phyloP scores from a whole-genome alignment of 2,888 invertebrate genomes.

The Plemyria rubiginata region DNA sequence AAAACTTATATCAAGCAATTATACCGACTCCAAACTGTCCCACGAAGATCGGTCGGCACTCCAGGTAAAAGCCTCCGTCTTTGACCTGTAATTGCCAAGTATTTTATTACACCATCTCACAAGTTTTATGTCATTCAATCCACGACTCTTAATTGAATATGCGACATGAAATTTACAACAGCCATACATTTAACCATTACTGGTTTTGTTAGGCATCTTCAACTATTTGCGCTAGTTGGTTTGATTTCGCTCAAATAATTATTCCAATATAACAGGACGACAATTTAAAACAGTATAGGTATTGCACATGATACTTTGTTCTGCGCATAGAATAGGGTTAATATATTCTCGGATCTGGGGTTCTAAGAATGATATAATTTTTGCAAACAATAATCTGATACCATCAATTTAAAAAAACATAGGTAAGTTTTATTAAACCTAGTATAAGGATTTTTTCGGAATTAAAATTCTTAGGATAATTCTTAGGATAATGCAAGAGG shows the following conservation, averaged over 20 bases:
- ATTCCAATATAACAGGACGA: neutral
- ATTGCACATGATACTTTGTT: too few relatives aligned
- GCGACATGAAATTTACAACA: conserved; percentile 79
- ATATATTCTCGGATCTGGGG: too few relatives aligned
- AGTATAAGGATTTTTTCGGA: neutral
- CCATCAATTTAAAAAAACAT: too few relatives aligned
- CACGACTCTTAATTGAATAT: conserved; percentile 82
- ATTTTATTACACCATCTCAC: conserved; percentile 79
- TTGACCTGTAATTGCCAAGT: conserved; percentile 78
- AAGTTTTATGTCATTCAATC: conserved; percentile 83
- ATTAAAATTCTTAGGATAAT: neutral
- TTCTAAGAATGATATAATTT: too few relatives aligned
- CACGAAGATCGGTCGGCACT: conserved; percentile 39
- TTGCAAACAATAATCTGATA: too few relatives aligned
- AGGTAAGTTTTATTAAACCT: too few relatives aligned
- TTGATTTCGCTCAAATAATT: neutral
- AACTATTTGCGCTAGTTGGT: conserved; percentile 39
- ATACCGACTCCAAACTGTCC: conserved; percentile 16
- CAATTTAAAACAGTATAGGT: conserved; percentile 1
- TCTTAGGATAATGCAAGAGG: neutral
- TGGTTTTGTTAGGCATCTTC: conserved; percentile 61
- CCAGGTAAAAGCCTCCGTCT: conserved; percentile 59
- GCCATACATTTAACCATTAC: conserved; percentile 72
- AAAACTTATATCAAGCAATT: conserved; percentile 7
- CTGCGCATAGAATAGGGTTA: too few relatives aligned